Evolutionary conservation across 2,797 vertebrate genomes (phyloP), one percentile per base, ranked within the genome.

Genomic region (Liparis tanakae): DNA sequence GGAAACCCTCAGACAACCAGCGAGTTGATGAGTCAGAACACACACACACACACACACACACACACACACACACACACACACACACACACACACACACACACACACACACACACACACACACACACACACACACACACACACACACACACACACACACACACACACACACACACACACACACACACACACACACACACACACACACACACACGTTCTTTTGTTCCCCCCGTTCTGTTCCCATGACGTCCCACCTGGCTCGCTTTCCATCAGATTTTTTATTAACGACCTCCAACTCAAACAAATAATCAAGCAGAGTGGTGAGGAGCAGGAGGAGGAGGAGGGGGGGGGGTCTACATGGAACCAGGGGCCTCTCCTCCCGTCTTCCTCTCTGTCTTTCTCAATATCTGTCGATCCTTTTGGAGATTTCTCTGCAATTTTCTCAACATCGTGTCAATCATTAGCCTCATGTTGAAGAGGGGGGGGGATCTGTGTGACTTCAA

Each of bases 121-220:
- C 60, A 74, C 61, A 56, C 67, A 66, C 58, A 41, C 59, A 20
- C 30, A 54, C 64, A 77, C 48, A 74, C 74, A 68, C 59, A 74
- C 67, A 74, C 22, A 41, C 61, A 74, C 54, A 79, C 82, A 69
- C 73, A 60, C 86, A 63, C 70, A 79, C 74, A 71, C 78, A 78
- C 67, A 62, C 72, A 65, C 62, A 78, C 63, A 43, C 69, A 76
- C 53, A 51, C 70, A 65, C 67, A 36, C 56, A 33, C 30, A 59
- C 56, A 80, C 54, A 71, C 59, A 67, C 50, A 66, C 58, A 41
- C 59, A 20, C 30, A 54, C 64, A 77, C 48, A 74, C 74, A 68
- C 59, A 74, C 77, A 85, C 91, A 93, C 89, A 94, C 87, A 91
- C 86, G 72, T 82, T 85, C 87, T 89, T 92, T 93, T 94, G 91